Base-by-base conservation (phyloP, 2,888 invertebrate genomes). In the Lepidonotus clava region DNA sequence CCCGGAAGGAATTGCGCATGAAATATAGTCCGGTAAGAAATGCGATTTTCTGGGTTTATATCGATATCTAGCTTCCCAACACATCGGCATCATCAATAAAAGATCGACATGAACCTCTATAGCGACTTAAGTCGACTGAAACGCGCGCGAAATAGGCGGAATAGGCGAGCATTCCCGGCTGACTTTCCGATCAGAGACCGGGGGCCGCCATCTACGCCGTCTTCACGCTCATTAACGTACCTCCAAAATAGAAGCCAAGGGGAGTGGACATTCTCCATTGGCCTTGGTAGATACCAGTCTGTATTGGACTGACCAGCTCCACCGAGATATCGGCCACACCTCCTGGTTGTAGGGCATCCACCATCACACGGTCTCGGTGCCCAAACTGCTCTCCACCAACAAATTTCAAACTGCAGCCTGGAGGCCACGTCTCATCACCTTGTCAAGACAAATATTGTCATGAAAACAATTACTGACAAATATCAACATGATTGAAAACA, bases 261-360 rank as follows among this genome's bases (percentile, higher is more conserved):
- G 97, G 96, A 87, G 98, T 97, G 92, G 96, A 96, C 95, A 98
- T 96, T 92, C 98, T 96, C 96, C 98, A 99, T 95, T 97, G 97
- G 90, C 97, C 97, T 94, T 97, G 96, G 94, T 97, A 97, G 28
- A 96, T 96, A 18, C 97, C 98, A 61, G 96, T 95, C 86, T 95
- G 93, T 21, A 95, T 94, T 11, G 98, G 98, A 92, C 97, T 97
- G 84, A 96, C 95, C 95, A 98, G 96, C 91, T 97, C 96, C 88
- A 98, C 95, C 90, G 96, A 96, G 86, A 98, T 95, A 92, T 97
- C 96, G 86, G 96, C 96, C 86, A 96, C 96, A 93, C 97, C 96
- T 87, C 97, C 97, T 2, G 98, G 97, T 88, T 96, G 95, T 90
- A 98, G 94, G 36, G 96, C 95, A 56, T 96, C 96, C 36, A 97